phyloP scores from a whole-genome alignment of 2,888 invertebrate genomes.

The Ichneumon xanthorius region DNA sequence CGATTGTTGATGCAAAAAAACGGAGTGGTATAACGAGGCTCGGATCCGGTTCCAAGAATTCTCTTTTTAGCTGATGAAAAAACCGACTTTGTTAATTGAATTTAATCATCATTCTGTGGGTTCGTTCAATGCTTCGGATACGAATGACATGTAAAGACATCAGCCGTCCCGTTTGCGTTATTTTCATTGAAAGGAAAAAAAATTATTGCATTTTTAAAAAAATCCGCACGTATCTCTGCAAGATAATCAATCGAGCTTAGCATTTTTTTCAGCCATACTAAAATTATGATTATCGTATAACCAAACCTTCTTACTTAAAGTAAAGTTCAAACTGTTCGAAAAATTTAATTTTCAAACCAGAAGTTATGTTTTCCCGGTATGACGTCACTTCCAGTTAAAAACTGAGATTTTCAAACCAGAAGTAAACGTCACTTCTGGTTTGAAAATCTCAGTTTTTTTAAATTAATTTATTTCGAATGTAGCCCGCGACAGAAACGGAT shows the following conservation, averaged over 20 bases:
- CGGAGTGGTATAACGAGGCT: background rate
- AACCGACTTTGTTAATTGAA: background rate
- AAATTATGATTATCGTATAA: background rate
- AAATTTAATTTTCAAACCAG: background rate
- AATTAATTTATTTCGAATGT: background rate
- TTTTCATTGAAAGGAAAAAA: background rate
- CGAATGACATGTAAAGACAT: background rate
- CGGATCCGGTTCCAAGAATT: background rate
- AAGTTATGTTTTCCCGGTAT: too few relatives aligned
- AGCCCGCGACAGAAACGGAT: background rate
- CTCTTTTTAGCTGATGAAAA: background rate
- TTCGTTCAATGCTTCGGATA: background rate
- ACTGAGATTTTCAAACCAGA: too few relatives aligned
- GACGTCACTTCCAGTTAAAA: too few relatives aligned
- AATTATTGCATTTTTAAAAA: background rate
- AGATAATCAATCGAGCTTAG: background rate
- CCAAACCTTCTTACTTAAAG: background rate
- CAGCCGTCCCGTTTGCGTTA: background rate
- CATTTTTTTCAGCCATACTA: background rate
- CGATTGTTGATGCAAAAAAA: background rate
- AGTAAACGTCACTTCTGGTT: too few relatives aligned
- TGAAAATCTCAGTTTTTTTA: too few relatives aligned
- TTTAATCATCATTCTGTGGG: background rate
- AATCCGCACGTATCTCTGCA: background rate
- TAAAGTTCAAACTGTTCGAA: background rate